Conservation (phyloP, 2,113 vertebrate species). For the Brienomyrus brachyistius region DNA sequence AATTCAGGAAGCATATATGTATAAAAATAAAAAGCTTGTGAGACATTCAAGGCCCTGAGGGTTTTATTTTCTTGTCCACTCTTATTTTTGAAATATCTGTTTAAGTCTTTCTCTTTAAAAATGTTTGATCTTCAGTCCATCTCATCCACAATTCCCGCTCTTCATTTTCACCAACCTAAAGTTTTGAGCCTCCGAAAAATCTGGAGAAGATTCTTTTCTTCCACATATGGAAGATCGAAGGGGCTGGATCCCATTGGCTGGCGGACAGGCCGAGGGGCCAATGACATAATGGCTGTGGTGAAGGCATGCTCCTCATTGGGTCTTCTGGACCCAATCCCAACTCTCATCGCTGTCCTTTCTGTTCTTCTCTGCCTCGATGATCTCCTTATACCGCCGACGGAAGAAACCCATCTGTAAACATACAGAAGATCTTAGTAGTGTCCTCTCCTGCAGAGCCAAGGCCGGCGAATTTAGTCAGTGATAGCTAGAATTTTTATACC, state of each 20-base stretch:
- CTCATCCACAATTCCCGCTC: slow-evolving; percentile 56
- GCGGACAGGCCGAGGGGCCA: slow-evolving; percentile 30
- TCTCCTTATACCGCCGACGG: slow-evolving; percentile 91
- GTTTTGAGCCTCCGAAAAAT: slow-evolving; percentile 89
- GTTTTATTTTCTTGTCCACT: slow-evolving; percentile 64
- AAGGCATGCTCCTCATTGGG: slow-evolving; percentile 71
- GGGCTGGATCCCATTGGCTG: slow-evolving; percentile 60
- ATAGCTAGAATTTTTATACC: not conserved
- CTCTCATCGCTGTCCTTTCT: slow-evolving; percentile 90
- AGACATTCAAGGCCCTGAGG: slow-evolving; percentile 85
- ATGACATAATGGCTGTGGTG: slow-evolving; percentile 51
- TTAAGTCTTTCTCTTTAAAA: slow-evolving; percentile 60
- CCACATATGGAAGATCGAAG: slow-evolving; percentile 99
- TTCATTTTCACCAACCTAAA: slow-evolving; percentile 54
- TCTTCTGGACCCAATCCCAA: slow-evolving; percentile 97
- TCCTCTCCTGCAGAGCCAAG: not conserved
- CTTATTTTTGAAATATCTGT: slow-evolving; percentile 69
- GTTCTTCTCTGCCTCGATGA: slow-evolving; percentile 94
- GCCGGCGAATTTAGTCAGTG: not conserved
- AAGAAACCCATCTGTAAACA: slow-evolving; percentile 93
- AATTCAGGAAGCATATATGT: slow-evolving; percentile 78
- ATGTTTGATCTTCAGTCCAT: slow-evolving; percentile 57
- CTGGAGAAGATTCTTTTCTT: slow-evolving; percentile 96
- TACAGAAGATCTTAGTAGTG: slow-evolving; percentile 5
- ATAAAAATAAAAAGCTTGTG: slow-evolving; percentile 89